Base-by-base conservation (phyloP, 2,113 vertebrate genomes). In the Eclectus roratus region DNA sequence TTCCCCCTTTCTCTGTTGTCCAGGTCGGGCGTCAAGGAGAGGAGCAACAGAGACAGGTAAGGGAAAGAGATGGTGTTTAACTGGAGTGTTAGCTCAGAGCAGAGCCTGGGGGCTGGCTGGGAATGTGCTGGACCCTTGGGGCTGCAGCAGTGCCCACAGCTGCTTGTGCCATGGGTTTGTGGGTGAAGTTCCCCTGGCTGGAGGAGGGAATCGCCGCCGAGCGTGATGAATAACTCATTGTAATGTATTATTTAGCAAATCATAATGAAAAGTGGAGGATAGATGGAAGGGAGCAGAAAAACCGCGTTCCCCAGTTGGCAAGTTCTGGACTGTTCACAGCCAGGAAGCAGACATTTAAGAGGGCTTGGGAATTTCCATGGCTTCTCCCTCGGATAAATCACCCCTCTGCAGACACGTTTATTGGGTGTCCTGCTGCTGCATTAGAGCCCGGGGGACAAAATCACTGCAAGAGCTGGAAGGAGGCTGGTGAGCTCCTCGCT, bases 201-300 rank as follows among this genome's bases (percentile, higher is more conserved):
- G 79, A 72, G 65, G 43, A 66, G 85, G 50, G 49, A 24, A 33
- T 33, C 46, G 6, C 46, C 35, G 77, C 64, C 6, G n/a, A 60
- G 76, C 13, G 65, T 70, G 89, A 84, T 91, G 71, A 95, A 92
- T 84, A 94, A 89, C 86, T 91, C 73, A 14, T 25, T 64, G 89
- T 55, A 63, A 93, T 94, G 83, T 84, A 71, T 94, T 94, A 93
- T 84, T 94, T 87, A 96, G 69, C 77, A 56, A 95, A 96, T 89
- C 83, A 74, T 86, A 91, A 97, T 92, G 95, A 95, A 93, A 96
- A 95, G 72, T 92, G 93, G 89, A 88, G 95, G 88, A 80, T 74
- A 60, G 39, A 71, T 50, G 52, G 86, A 78, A 69, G 89, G 91
- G 83, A 93, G 83, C 83, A 78, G 89, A 64, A 89, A 74, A 92